phyloP scores from a whole-genome alignment of 92 coral and sea anemone species.

The Parazoanthus darwini region DNA sequence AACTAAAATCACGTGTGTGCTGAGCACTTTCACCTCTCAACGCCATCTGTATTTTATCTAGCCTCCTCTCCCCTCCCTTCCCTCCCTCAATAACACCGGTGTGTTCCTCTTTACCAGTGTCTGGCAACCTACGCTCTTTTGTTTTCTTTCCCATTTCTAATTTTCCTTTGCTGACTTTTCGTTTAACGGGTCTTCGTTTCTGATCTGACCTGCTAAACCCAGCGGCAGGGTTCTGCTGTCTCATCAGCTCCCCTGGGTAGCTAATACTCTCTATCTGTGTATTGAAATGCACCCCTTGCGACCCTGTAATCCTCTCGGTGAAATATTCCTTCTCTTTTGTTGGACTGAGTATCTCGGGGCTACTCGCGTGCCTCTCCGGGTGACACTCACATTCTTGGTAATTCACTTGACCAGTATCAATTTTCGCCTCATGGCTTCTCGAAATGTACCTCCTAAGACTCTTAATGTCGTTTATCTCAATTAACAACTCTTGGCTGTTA shows the following conservation, averaged over 20 bases:
- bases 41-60: background rate
- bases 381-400: background rate
- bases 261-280: background rate
- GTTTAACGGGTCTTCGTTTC: slow-evolving; percentile 46
- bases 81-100: background rate
- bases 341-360: slow-evolving; percentile 81
- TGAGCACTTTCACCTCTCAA: background rate
- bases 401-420: background rate
- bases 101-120: background rate
- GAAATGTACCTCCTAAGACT: background rate
- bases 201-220: slow-evolving; percentile 44
- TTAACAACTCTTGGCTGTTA: slow-evolving; percentile 33
- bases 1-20: background rate
- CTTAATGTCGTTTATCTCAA: slow-evolving; percentile 10
- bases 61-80: background rate
- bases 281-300: background rate
- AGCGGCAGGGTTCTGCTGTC: background rate
- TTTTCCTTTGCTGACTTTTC: slow-evolving; percentile 7
- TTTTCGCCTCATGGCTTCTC: slow-evolving; percentile 24
- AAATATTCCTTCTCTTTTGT: slow-evolving; percentile 31
- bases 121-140: background rate
- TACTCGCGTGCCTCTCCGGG: slow-evolving; percentile 64
- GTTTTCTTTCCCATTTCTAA: background rate
- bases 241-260: background rate
- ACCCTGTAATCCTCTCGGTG: background rate